Base-by-base conservation (phyloP, 2,797 vertebrate genomes). In the Prionace glauca region DNA sequence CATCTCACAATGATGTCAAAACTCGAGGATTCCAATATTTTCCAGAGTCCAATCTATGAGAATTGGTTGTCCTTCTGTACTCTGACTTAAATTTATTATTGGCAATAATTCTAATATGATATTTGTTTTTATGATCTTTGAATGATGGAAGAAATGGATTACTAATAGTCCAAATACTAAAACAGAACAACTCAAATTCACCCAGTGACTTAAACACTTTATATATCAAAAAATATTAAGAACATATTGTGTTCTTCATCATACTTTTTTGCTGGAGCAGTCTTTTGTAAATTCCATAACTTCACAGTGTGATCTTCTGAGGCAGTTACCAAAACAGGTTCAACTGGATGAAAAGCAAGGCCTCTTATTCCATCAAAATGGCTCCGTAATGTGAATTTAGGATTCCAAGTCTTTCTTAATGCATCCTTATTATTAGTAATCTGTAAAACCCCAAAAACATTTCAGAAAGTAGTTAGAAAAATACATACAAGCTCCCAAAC, bases 261-360 rank as follows among this genome's bases (percentile, higher is more conserved):
- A 77, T 41, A 99, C 99, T 99, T 99, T 97, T 99, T 99, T 97
- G 98, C 98, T 60, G 99, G 99, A n/a, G 99, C 98, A 0, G 99
- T 99, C 97, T 99, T 99, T 97, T 99, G 99, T 95, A 99, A 98
- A 97, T 99, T 99, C 99, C 99, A 99, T 99, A 99, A 99, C 97
- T 99, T 99, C 96, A 99, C 97, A 0, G 99, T 99, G 97, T 99
- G 99, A 96, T 99, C 99, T 96, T 99, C 99, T 36, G 99, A 99
- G 32, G 99, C 99, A 0, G 99, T 99, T 97, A 99, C 97, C 97
- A 99, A 98, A 96, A 99, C 99, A 2, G 99, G 99, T 97, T 99
- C 99, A 96, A 98, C 96, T 0, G 99, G 99, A 97, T 99, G 99
- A 97, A 99, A 99, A 96, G 98, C 97, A 93, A 99, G 98, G 90